Conservation (phyloP, 2,113 vertebrate species). For the Taxidea taxus region DNA sequence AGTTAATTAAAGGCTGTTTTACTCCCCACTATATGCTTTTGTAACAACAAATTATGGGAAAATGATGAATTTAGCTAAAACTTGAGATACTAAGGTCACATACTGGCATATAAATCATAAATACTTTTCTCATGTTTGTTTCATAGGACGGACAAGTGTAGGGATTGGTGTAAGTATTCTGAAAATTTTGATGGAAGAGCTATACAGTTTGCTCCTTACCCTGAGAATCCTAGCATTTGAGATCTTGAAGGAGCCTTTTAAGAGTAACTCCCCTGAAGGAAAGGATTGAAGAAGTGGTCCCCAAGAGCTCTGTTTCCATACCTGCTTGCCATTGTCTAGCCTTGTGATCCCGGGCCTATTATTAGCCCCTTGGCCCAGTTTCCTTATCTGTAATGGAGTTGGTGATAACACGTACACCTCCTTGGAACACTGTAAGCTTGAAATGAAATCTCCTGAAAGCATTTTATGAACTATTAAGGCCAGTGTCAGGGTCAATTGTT, state of each 20-base stretch:
- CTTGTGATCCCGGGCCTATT: too few relatives aligned
- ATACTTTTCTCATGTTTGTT: conserved; percentile 21
- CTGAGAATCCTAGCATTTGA: background rate
- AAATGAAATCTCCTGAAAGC: conserved; percentile 26
- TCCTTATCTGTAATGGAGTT: background rate
- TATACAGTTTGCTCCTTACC: background rate
- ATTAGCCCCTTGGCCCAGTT: background rate
- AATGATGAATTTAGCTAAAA: conserved; percentile 4
- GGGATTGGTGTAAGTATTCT: background rate
- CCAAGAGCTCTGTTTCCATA: background rate
- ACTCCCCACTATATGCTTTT: background rate
- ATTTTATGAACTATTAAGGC: background rate
- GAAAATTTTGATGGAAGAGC: background rate
- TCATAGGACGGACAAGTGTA: background rate
- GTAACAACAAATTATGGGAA: background rate
- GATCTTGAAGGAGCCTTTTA: background rate
- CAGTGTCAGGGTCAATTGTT: background rate
- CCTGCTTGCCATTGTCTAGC: background rate
- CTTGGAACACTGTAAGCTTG: background rate
- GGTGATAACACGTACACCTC: background rate
- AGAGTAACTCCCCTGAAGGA: background rate
- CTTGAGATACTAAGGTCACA: background rate
- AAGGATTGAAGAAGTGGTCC: background rate
- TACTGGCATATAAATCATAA: background rate
- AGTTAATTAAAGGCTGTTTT: background rate